Conservation (phyloP, 2,888 invertebrate genomes). For the Temnothorax ravouxi region DNA sequence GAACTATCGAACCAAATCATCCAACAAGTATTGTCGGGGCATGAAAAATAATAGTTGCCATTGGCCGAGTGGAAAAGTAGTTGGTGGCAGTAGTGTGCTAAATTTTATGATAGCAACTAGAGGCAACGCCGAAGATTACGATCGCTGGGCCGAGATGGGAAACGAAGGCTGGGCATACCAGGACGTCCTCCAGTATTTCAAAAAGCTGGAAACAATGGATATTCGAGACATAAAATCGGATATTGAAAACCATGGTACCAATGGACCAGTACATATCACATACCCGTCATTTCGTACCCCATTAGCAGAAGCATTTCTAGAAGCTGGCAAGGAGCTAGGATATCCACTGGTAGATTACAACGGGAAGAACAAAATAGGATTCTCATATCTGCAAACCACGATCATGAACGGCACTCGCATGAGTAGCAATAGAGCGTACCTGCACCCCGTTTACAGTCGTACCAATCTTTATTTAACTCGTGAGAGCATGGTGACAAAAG, state of each 20-base stretch:
- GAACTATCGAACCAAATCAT: slow-evolving; percentile 93
- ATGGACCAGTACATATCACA: slow-evolving; percentile 88
- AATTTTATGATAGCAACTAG: slow-evolving; percentile 94
- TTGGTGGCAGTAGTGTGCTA: slow-evolving; percentile 93
- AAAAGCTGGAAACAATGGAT: slow-evolving; percentile 91
- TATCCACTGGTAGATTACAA: slow-evolving; percentile 88
- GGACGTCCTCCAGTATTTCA: slow-evolving; percentile 92
- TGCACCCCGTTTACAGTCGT: slow-evolving; percentile 88
- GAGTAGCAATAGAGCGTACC: slow-evolving; percentile 90
- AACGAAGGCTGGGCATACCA: slow-evolving; percentile 92
- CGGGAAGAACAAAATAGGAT: slow-evolving; percentile 89
- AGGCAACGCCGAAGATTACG: slow-evolving; percentile 91
- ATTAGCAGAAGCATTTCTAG: slow-evolving; percentile 89
- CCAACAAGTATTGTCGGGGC: slow-evolving; percentile 90
- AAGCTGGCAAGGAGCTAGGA: slow-evolving; percentile 89
- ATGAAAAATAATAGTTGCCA: slow-evolving; percentile 80
- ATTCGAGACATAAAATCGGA: slow-evolving; percentile 85
- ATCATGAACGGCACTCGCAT: slow-evolving; percentile 90
- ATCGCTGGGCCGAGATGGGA: slow-evolving; percentile 91
- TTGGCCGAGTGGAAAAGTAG: slow-evolving; percentile 90
- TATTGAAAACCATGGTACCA: slow-evolving; percentile 87
- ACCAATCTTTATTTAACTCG: slow-evolving; percentile 89
- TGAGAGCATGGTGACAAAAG: slow-evolving; percentile 88
- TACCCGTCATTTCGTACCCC: slow-evolving; percentile 87
- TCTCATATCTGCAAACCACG: slow-evolving; percentile 89